These are phyloP conservation scores for Monomorium pharaonis DNA, from an alignment of 1,140 invertebrate genomes.

Conservation along the genomic window DNA sequence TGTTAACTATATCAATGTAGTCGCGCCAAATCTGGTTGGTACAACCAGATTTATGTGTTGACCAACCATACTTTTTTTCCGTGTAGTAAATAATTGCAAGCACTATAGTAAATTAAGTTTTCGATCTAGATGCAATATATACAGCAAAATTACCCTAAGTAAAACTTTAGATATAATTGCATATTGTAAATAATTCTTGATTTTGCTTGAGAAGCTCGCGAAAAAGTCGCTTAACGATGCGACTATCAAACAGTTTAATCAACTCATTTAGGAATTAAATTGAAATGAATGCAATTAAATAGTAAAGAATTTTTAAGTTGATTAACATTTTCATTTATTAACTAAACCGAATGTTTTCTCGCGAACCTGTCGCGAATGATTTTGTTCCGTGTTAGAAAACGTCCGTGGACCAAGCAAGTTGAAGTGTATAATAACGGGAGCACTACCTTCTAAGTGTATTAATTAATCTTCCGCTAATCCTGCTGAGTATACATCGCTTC, in stretches of 20 bases:
- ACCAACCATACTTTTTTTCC: too few relatives aligned
- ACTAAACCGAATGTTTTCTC: neutral
- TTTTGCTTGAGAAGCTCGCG: too few relatives aligned
- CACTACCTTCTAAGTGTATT: slow-evolving; percentile 47
- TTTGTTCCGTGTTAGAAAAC: slow-evolving; percentile 1
- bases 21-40: too few relatives aligned
- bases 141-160: too few relatives aligned
- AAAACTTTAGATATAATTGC: too few relatives aligned
- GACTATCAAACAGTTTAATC: neutral
- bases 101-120: too few relatives aligned
- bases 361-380: neutral
- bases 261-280: neutral
- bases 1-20: too few relatives aligned
- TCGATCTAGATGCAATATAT: too few relatives aligned
- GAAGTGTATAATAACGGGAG: slow-evolving; percentile 38
- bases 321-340: neutral
- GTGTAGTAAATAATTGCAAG: too few relatives aligned
- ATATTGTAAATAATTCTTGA: too few relatives aligned
- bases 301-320: neutral
- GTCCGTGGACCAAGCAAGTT: slow-evolving; percentile 15
- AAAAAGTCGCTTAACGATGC: neutral
- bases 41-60: too few relatives aligned
- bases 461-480: slow-evolving; percentile 58
- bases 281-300: neutral
- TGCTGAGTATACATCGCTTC: slow-evolving; percentile 54